Evolutionary conservation across 2,113 vertebrate genomes (phyloP), one percentile per base, ranked within the genome.

Genomic region (Hippolais icterina): DNA sequence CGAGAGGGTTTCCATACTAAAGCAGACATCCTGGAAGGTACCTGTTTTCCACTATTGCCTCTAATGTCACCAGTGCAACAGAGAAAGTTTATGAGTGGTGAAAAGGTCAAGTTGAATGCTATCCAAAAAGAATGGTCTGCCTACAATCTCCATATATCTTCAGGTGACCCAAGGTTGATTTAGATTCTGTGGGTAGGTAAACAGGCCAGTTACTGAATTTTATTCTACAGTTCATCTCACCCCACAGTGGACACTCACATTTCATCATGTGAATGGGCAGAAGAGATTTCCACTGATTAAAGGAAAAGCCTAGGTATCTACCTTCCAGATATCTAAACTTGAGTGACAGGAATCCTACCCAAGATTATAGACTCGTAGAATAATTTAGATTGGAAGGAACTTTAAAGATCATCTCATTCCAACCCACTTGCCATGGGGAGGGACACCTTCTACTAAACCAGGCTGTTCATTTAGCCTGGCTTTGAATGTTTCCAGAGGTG

Each of bases 401-500:
- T 23, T 50, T 57, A 28, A 50, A 50, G 27, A 37, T 27, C 14
- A 27, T 50, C 14, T 80, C 42, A 18, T 83, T 75, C 24, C 16
- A 46, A 6, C 1, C 3, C 28, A 7, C 3, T 29, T 31, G 20
- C 13, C 39, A 11, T 18, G n/a, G 69, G 14, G 8, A 75, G 11
- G 7, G 21, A 39, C 28, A 39, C 13, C 5, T 68, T 53, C 29
- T 29, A 12, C 9, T 39, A n/a, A 7, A 47, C 5, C 24, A 60
- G 46, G 9, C 6, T n/a, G 7, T 10, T 82, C 16, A 22, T 61
- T 19, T 24, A 68, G 15, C 39, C 20, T 54, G n/a, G 14, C 29
- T 21, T 35, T 69, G 21, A 41, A 16, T 0, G 0, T 6, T 68
- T 21, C 29, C 24, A 27, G 54, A 6, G 16, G 18, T 47, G 25